Base-by-base conservation (phyloP, 2,888 invertebrate species). In the Auanema sp. region DNA sequence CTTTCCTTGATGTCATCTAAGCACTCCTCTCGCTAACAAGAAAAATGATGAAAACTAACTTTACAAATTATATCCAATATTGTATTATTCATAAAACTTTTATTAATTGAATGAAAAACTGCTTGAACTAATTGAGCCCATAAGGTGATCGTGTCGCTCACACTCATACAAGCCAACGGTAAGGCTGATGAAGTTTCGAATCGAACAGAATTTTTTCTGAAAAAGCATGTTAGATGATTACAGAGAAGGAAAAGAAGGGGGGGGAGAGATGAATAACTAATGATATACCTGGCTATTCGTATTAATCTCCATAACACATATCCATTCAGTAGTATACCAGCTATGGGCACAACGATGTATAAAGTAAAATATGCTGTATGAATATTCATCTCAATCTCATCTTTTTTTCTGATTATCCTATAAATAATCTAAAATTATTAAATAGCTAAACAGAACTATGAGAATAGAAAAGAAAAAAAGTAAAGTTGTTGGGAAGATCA, bases 181-280 rank as follows among this genome's bases (percentile, higher is more conserved):
- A 81, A 67, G 41, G 76, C 80, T 14, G 79, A 79, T 3, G 80
- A 77, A 33, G 80, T 79, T 58, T 80, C 80, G 66, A 80, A 80
- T 8, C 80, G 76, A 41, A 62, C 25, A 14, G 16, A 18, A 18
- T 41, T 55, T 11, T 16, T 16, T 53, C 53, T 53, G 16, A 53
- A 53, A n/a, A 23, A 33, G 4, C 1, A 53, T 11, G 4, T 52
- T 18, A 60, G 59, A 56, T 58, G 47, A 58, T 54, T 44, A 43
- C 40, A 21, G 16, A 40, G 2, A 21, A 43, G 56, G 6, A 50
- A 52, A 42, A 47, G 40, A 53, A 43, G 55, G 40, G 21, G 3
- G 33, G 33, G n/a, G n/a, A 49, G 12, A 44, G 42, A 18, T 5
- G 16, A 58, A n/a, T 16, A 11, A 53, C 24, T 47, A 25, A 49